A percentile compares a stretch with the other conserved stretches of the same genome.
Conservation (phyloP, 1,140 invertebrate genomes). For the Drosophila sp. region DNA sequence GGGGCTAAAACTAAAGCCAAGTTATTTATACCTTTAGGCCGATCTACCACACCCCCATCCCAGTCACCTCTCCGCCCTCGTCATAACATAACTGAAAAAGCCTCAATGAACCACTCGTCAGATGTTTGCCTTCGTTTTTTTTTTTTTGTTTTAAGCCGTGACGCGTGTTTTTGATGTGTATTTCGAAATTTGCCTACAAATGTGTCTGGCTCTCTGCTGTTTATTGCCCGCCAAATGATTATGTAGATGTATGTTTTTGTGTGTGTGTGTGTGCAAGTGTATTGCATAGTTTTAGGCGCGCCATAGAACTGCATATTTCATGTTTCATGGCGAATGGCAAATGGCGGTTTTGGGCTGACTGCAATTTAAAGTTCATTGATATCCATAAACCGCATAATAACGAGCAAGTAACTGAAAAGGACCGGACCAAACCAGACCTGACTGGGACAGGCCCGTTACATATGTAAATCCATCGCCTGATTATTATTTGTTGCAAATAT, state of each 20-base stretch:
- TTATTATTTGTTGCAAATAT: conserved; percentile 72
- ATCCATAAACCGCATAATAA: conserved; percentile 70
- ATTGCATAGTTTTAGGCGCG: conserved; percentile 65
- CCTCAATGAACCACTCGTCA: conserved; percentile 48
- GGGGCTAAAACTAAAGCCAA: conserved; percentile 40
- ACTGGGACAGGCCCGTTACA: conserved; percentile 6
- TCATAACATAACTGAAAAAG: background rate
- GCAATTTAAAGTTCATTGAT: conserved; percentile 81
- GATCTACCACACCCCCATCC: background rate
- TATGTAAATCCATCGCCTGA: conserved; percentile 64
- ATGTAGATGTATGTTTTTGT: background rate
- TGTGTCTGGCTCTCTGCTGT: conserved; percentile 69
- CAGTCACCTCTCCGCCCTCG: background rate
- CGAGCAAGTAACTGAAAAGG: conserved; percentile 7
- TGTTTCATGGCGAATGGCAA: conserved; percentile 48
- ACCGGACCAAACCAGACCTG: conserved; percentile 3
- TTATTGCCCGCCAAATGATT: conserved; percentile 46
- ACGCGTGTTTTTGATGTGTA: conserved; percentile 65
- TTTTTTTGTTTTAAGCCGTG: conserved; percentile 23
- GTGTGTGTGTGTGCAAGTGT: conserved; percentile 15
- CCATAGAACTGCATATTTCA: conserved; percentile 75
- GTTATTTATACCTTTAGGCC: conserved; percentile 49
- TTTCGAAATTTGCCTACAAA: conserved; percentile 73
- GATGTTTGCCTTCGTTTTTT: conserved; percentile 32
- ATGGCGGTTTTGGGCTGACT: conserved; percentile 22